Conservation (phyloP, 2,113 vertebrate species). For the Oxygymnocypris stewartii region DNA sequence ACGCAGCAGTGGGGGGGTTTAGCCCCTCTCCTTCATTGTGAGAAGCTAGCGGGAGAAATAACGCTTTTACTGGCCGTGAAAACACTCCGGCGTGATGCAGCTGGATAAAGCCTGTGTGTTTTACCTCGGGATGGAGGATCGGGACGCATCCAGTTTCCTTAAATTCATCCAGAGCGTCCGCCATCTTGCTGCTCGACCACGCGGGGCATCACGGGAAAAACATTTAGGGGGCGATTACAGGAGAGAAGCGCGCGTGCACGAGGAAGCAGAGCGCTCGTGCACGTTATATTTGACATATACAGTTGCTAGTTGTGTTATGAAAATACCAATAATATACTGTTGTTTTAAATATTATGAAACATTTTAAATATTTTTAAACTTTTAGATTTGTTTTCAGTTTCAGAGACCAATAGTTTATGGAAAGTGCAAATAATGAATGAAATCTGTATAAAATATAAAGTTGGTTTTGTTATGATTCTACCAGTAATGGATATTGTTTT, state of each 20-base stretch:
- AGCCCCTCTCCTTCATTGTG: slow-evolving; percentile 40
- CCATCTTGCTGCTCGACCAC: slow-evolving; percentile 91
- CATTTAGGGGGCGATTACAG: slow-evolving; percentile 50
- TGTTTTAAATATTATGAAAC: no score
- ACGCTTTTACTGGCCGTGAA: neutral
- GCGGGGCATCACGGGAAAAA: slow-evolving; percentile 87
- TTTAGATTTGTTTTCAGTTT: neutral
- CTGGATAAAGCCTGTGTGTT: neutral
- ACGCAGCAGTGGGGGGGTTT: slow-evolving; percentile 40
- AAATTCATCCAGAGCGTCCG: slow-evolving; percentile 92
- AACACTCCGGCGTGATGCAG: neutral
- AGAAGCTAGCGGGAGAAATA: neutral
- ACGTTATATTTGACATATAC: neutral
- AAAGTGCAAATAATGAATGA: neutral
- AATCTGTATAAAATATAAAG: neutral
- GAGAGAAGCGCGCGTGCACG: slow-evolving; percentile 34
- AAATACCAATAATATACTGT: no score
- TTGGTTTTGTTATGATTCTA: no score
- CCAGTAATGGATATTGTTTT: no score
- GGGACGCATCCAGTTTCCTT: slow-evolving; percentile 94
- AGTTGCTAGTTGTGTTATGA: no score
- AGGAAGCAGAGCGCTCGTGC: slow-evolving; percentile 7
- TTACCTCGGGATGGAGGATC: slow-evolving; percentile 93
- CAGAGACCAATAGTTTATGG: neutral
- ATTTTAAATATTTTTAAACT: no score